phyloP scores from a whole-genome alignment of 2,797 vertebrate genomes.

The Sebastes nivosus region DNA sequence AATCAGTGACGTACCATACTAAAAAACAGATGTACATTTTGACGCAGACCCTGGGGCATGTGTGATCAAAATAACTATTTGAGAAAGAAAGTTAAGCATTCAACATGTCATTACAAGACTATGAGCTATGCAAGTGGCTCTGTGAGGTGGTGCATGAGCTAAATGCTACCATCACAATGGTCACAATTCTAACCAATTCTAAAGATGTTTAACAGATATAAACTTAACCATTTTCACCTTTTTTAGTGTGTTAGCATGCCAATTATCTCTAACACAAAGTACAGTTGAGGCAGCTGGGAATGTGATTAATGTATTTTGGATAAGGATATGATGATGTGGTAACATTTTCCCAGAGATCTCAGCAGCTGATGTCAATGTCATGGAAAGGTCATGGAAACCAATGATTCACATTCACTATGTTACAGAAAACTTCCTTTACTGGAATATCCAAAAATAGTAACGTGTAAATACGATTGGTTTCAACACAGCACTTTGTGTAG shows the following conservation, averaged over 20 bases:
- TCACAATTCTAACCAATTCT: too few species aligned
- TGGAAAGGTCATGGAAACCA: not conserved
- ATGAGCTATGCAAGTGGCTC: not conserved
- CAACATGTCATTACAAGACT: not conserved
- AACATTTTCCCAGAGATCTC: not conserved
- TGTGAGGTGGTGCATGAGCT: not conserved
- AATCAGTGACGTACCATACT: not conserved
- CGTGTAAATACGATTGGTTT: not conserved
- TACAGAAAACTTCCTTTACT: not conserved
- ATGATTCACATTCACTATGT: not conserved
- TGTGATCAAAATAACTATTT: not conserved
- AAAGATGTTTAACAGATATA: too few species aligned
- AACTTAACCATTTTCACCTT: too few species aligned
- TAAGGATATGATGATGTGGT: not conserved
- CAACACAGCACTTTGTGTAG: not conserved
- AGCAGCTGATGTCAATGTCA: not conserved
- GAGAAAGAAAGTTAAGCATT: not conserved
- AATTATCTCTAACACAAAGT: not conserved
- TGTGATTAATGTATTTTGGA: not conserved
- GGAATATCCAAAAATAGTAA: not conserved
- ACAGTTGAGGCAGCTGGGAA: not conserved
- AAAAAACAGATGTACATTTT: not conserved
- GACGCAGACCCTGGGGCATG: rapidly evolving
- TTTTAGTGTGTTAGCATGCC: not conserved
- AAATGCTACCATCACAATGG: not conserved